phyloP scores from a whole-genome alignment of 2,113 vertebrate genomes.

The Nestor notabilis region DNA sequence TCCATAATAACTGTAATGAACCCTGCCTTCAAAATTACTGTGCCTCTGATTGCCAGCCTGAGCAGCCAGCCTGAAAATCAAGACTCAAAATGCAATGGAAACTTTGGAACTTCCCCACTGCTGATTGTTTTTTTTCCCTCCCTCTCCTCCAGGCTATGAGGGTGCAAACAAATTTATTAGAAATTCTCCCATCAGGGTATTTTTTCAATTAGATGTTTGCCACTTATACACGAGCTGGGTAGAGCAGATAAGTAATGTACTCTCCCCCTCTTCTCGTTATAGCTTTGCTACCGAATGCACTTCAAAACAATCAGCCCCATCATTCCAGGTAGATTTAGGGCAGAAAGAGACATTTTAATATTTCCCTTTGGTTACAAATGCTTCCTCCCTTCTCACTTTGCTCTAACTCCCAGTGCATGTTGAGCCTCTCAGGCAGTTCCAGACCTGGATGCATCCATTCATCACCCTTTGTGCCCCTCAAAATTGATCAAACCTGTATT shows the following conservation, averaged over 20 bases:
- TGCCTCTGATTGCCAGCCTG: conserved; percentile 47
- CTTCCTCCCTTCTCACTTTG: neutral
- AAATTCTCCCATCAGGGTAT: conserved; percentile 49
- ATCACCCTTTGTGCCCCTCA: neutral
- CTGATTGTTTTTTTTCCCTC: conserved; percentile 38
- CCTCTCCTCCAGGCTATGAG: conserved; percentile 31
- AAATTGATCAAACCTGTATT: neutral
- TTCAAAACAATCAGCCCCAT: conserved; percentile 29
- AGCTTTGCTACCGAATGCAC: conserved; percentile 1
- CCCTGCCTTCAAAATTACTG: conserved; percentile 46
- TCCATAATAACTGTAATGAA: conserved; percentile 52
- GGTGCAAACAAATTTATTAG: conserved; percentile 61
- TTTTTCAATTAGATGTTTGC: conserved; percentile 63
- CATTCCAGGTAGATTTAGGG: neutral
- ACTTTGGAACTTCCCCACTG: conserved; percentile 41
- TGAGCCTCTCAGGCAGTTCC: neutral
- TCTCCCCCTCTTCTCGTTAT: conserved; percentile 42
- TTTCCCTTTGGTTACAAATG: conserved; percentile 5
- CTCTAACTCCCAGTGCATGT: neutral
- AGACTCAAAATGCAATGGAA: conserved; percentile 36
- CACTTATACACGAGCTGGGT: conserved; percentile 42
- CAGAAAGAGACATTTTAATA: conserved; percentile 29
- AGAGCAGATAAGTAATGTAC: conserved; percentile 44
- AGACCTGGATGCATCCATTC: neutral
- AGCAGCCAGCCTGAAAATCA: conserved; percentile 65